phyloP scores from a whole-genome alignment of 2,113 vertebrate genomes.

The Nestor notabilis region DNA sequence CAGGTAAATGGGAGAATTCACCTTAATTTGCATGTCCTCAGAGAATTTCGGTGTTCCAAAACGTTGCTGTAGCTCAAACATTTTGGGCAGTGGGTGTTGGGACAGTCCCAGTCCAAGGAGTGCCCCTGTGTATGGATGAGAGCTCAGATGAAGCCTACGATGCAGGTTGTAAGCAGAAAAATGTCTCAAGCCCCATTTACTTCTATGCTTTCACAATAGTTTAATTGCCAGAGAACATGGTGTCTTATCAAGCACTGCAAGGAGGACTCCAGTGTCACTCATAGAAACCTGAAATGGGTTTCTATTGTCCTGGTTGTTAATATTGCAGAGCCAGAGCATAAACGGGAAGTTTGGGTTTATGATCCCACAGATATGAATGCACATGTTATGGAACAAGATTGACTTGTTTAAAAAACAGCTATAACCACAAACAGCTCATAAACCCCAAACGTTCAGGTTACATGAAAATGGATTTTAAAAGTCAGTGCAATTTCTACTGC shows the following conservation, averaged over 20 bases:
- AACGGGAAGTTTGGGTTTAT: neutral
- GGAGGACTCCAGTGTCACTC: neutral
- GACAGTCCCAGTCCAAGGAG: neutral
- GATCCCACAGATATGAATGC: neutral
- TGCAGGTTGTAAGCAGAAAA: neutral
- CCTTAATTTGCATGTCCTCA: neutral
- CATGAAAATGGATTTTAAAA: neutral
- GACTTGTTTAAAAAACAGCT: neutral
- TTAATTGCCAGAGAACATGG: neutral
- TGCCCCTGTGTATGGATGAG: rapidly evolving
- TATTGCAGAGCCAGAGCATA: neutral
- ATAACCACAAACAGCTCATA: neutral
- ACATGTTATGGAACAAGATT: neutral
- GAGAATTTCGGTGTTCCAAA: neutral
- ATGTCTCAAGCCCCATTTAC: neutral
- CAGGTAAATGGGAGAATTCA: neutral
- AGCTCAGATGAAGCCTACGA: rapidly evolving
- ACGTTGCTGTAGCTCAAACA: rapidly evolving
- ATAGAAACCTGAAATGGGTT: neutral
- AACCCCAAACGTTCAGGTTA: neutral
- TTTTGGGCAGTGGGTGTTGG: neutral
- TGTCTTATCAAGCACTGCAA: neutral
- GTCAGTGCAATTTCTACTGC: rapidly evolving
- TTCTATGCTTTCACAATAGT: neutral
- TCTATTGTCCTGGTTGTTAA: neutral